phyloP scores from a whole-genome alignment of 2,888 invertebrate species.

The Campaea margaritaria region DNA sequence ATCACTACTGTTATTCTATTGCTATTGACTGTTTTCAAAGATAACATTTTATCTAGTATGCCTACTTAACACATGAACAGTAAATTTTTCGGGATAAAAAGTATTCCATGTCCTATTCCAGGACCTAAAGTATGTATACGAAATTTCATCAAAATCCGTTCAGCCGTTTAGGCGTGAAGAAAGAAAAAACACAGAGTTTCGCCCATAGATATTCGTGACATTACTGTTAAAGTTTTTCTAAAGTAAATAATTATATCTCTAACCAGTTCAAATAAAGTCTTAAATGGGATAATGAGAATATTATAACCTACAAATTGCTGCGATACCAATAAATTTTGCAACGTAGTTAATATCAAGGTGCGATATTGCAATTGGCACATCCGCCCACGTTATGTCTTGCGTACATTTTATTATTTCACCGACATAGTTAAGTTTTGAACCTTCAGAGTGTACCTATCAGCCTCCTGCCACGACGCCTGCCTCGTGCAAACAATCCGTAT shows the following conservation, averaged over 20 bases:
- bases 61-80: too few relatives aligned
- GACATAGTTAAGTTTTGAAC: slow-evolving; percentile 1
- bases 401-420: background rate
- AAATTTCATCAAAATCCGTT: too few relatives aligned
- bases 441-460: slow-evolving; percentile 40
- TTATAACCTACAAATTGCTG: slow-evolving; percentile 4
- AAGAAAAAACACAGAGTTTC: too few relatives aligned
- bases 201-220: too few relatives aligned
- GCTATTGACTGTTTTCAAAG: slow-evolving; percentile 3
- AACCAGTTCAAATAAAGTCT: background rate
- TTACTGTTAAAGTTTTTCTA: background rate
- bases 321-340: slow-evolving; percentile 14
- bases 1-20: slow-evolving; percentile 11
- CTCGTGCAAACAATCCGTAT: slow-evolving; percentile 53
- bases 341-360: slow-evolving; percentile 27
- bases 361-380: slow-evolving; percentile 26
- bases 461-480: slow-evolving; percentile 43
- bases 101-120: too few relatives aligned
- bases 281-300: slow-evolving; percentile 5
- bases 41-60: background rate
- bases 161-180: too few relatives aligned
- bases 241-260: background rate
- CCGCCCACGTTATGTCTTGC: background rate
- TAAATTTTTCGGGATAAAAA: too few relatives aligned
- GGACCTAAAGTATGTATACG: too few relatives aligned